Conservation (phyloP, 1,140 invertebrate species). For the Vollenhovia emeryi region DNA sequence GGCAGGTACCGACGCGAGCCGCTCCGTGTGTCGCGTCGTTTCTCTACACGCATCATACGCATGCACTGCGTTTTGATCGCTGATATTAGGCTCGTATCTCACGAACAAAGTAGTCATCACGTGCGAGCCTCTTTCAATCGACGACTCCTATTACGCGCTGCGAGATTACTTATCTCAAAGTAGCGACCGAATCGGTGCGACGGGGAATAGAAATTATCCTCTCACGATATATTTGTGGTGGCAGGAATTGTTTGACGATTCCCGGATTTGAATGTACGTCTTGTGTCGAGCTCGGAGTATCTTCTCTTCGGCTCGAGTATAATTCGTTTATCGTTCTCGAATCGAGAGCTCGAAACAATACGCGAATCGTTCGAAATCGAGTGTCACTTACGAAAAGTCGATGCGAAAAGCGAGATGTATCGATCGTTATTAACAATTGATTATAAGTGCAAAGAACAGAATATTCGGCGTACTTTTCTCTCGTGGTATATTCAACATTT, state of each 20-base stretch:
- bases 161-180: background rate
- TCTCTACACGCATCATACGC: no score
- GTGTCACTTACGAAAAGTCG: background rate
- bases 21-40: no score
- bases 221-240: background rate
- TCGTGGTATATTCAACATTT: background rate
- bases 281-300: background rate
- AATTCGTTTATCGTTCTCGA: background rate
- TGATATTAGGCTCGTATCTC: no score
- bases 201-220: background rate
- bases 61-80: no score
- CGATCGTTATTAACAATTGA: background rate
- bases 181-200: background rate
- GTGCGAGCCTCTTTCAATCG: background rate
- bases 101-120: background rate
- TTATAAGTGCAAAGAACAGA: background rate
- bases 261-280: background rate
- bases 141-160: background rate
- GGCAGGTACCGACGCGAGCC: no score
- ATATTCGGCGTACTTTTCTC: background rate
- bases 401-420: background rate
- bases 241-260: background rate
- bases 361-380: background rate
- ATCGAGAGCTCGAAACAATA: background rate
- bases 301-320: background rate